Percentiles rank a stretch among this genome's conserved stretches.
phyloP scores from a whole-genome alignment of 2,888 invertebrate species.

The Agapetus fuscipes region DNA sequence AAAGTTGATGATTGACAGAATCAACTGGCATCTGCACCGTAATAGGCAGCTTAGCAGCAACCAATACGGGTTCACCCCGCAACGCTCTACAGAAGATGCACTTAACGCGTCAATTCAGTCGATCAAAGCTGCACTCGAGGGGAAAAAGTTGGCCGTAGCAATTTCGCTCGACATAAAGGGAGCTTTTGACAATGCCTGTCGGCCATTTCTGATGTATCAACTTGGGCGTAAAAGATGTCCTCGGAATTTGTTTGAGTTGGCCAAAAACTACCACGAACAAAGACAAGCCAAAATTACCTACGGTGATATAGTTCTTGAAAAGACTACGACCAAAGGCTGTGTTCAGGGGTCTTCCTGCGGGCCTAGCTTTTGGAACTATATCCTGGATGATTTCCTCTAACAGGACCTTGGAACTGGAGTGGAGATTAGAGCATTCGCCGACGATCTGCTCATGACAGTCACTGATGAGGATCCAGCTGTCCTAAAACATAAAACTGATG shows the following conservation, averaged over 20 bases:
- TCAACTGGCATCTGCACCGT: background rate
- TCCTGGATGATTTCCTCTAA: background rate
- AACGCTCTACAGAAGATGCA: background rate
- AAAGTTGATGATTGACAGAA: no score
- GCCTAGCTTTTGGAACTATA: background rate
- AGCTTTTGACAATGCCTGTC: no score
- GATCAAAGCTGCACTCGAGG: background rate
- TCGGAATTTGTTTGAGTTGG: background rate
- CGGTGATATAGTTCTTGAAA: constrained; percentile 1
- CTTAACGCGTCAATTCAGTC: background rate
- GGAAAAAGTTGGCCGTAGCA: background rate
- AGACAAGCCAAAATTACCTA: background rate
- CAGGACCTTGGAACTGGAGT: background rate
- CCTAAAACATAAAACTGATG: no score
- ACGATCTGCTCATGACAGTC: background rate
- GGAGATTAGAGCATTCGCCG: constrained; percentile 1
- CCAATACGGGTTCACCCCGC: no score
- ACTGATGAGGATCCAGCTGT: no score
- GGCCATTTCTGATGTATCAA: background rate
- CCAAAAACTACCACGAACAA: background rate
- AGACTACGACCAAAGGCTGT: constrained; percentile 3
- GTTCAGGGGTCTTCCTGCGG: constrained; percentile 1
- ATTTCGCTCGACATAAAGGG: constrained; percentile 1
- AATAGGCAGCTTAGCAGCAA: background rate
- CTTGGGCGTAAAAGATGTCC: background rate